These are phyloP conservation scores for Saturnia japonica DNA, from an alignment of 2,888 invertebrate species.

Conservation along the genomic window DNA sequence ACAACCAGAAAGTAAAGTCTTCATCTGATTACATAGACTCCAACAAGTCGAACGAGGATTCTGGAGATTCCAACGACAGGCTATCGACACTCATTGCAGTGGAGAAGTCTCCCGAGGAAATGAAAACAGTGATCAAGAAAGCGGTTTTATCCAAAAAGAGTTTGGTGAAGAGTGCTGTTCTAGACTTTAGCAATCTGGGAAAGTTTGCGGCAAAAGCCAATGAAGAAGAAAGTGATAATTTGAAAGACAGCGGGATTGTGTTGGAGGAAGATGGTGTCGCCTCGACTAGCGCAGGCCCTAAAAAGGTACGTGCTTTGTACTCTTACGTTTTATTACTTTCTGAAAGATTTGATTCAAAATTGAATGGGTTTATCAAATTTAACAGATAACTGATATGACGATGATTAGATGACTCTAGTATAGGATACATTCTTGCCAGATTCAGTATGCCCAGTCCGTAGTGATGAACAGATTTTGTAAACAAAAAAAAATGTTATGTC, in stretches of 20 bases:
- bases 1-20: slow-evolving; percentile 67
- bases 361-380: too few species aligned
- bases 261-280: slow-evolving; percentile 60
- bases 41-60: slow-evolving; percentile 75
- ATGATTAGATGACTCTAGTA: too few species aligned
- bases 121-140: slow-evolving; percentile 74
- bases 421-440: too few species aligned
- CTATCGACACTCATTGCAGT: slow-evolving; percentile 65
- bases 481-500: too few species aligned
- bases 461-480: too few species aligned
- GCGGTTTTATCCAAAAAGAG: slow-evolving; percentile 66
- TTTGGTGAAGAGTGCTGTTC: slow-evolving; percentile 65
- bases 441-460: too few species aligned
- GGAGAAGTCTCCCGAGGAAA: slow-evolving; percentile 68
- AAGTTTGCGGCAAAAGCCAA: slow-evolving; percentile 57
- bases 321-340: not conserved
- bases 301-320: slow-evolving; percentile 53
- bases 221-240: slow-evolving; percentile 58
- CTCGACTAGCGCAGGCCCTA: slow-evolving; percentile 54
- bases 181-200: slow-evolving; percentile 67
- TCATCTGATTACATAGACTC: slow-evolving; percentile 70
- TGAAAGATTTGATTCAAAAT: too few species aligned
- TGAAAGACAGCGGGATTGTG: slow-evolving; percentile 72
- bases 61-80: slow-evolving; percentile 64
- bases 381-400: too few species aligned